Evolutionary conservation across 2,888 invertebrate species (phyloP), one percentile per base, ranked within the genome.

Genomic region (Chromoteleia sp.): DNA sequence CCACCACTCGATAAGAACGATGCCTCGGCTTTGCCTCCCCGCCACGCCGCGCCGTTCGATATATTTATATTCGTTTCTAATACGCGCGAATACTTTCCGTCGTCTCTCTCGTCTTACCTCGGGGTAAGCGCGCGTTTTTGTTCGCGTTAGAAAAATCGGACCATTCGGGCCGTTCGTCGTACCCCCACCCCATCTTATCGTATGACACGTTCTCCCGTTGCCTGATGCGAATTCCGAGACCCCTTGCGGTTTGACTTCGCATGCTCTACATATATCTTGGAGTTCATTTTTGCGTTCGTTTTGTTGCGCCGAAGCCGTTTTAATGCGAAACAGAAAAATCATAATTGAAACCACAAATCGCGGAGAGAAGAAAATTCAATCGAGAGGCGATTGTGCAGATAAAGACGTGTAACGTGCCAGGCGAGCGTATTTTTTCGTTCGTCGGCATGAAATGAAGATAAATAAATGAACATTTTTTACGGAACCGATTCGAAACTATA

Each of bases 11-110:
- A 63, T 63, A 70, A 58, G 70, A 56, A 81, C 68, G 67, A 33
- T 70, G 30, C 43, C 56, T 29, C 30, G 39, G 74, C 56, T 63
- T 48, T 48, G 41, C 41, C 71, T 45, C 56, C 74, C 71, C 70
- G 68, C 74, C 56, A 61, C 73, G 29, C 61, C 41, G 48, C 43
- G 65, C 70, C 78, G 81, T 81, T 84, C 87, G 86, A 89, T 89
- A 89, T 88, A 89, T 89, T 88, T 89, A 87, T 89, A 89, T 89
- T 88, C 87, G 87, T 87, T 89, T 88, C 89, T 89, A 89, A 89
- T 89, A 89, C 86, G 86, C 83, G 86, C 48, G 36, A 21, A 15
- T 83, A 85, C 84, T 84, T 86, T 84, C 85, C 86, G 54, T 33
- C 14, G n/a, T n/a, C n/a, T n/a, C n/a, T 56, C 25, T 61, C 52